These are phyloP conservation scores for Papio anubis DNA, from an alignment of 2,113 vertebrate genomes.

Conservation along the genomic window DNA sequence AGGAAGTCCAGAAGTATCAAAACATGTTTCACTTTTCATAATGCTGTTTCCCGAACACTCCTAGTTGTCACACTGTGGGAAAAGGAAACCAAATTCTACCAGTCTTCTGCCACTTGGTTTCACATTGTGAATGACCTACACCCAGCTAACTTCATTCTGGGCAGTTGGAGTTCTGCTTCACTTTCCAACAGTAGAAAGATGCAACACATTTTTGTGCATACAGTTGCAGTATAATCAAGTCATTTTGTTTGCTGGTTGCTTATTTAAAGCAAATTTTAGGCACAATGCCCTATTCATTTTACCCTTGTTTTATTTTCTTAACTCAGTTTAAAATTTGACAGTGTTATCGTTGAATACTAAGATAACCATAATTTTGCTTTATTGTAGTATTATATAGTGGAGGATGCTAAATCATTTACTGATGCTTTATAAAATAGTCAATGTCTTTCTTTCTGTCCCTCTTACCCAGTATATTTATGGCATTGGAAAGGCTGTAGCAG, in stretches of 20 bases:
- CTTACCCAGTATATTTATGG: not conserved
- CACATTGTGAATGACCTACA: not conserved
- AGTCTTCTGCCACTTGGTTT: not conserved
- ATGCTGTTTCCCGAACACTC: not conserved
- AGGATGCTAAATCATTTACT: not conserved
- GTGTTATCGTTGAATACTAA: not conserved
- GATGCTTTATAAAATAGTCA: not conserved
- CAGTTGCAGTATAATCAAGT: not conserved
- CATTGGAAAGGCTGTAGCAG: not conserved
- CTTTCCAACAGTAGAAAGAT: not conserved
- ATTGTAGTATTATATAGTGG: not conserved
- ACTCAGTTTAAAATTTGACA: conserved; percentile 34
- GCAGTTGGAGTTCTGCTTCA: not conserved
- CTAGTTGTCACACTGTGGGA: not conserved
- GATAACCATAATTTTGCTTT: conserved; percentile 12
- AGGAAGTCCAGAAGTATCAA: not conserved
- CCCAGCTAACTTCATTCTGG: not conserved
- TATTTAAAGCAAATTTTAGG: conserved; percentile 4
- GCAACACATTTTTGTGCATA: not conserved
- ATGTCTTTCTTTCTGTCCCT: not conserved
- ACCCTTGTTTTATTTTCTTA: not conserved
- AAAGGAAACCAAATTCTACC: not conserved
- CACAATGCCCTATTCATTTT: not conserved
- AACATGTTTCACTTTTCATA: not conserved
- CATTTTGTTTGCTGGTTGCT: not conserved